phyloP scores from a whole-genome alignment of 2,113 vertebrate species.

The Equus przewalskii region DNA sequence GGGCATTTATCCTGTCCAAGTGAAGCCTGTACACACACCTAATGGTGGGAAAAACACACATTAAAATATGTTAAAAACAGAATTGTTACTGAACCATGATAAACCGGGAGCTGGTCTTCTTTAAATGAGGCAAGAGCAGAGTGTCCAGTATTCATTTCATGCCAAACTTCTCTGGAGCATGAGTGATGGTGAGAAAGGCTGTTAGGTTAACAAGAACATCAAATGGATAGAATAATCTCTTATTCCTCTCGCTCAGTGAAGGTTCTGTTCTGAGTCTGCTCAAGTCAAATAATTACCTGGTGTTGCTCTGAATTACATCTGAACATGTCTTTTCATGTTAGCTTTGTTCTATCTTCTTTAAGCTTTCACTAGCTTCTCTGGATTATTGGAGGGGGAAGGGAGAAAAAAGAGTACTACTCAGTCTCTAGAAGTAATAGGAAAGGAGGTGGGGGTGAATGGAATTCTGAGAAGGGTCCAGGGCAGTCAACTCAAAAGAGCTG shows the following conservation, averaged over 20 bases:
- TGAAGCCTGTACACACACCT: background rate
- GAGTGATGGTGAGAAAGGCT: background rate
- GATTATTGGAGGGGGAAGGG: background rate
- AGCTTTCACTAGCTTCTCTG: slow-evolving; percentile 6
- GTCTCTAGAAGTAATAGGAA: slow-evolving; percentile 11
- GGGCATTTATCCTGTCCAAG: background rate
- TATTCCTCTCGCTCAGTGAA: background rate
- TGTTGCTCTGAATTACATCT: background rate
- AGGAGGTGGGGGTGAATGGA: background rate
- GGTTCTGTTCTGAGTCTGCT: background rate
- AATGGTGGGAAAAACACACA: background rate
- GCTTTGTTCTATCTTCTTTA: background rate
- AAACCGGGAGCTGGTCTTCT: background rate
- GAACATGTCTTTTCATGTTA: slow-evolving; percentile 24
- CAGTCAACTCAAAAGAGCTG: background rate
- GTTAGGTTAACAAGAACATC: slow-evolving; percentile 15
- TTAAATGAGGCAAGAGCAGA: background rate
- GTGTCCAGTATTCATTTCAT: background rate
- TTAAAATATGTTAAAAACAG: background rate
- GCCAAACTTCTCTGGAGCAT: slow-evolving; percentile 3
- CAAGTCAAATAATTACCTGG: background rate
- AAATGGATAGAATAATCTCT: slow-evolving; percentile 15
- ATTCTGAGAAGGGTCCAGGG: background rate
- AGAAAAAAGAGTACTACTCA: background rate
- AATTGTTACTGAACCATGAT: background rate